A percentile compares a stretch with the other conserved stretches of the same genome.
These are phyloP conservation scores for Talpa occidentalis DNA, from an alignment of 2,113 vertebrate genomes.

Conservation along the genomic window DNA sequence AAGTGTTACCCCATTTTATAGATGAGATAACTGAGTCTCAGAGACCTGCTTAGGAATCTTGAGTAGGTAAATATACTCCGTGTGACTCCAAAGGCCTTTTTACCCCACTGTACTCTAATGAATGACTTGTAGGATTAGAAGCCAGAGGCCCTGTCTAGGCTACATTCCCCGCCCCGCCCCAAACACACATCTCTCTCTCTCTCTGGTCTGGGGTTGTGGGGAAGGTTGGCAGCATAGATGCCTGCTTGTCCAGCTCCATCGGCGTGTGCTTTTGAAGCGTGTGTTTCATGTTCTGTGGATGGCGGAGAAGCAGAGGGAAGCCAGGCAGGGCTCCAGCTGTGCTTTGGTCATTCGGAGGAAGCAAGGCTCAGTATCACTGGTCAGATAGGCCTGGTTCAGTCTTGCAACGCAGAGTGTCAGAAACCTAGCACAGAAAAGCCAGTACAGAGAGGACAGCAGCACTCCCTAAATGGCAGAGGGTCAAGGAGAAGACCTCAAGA, in stretches of 20 bases:
- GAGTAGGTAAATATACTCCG: not conserved
- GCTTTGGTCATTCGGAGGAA: not conserved
- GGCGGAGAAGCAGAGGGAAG: not conserved
- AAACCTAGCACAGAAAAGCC: not conserved
- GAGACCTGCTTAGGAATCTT: not conserved
- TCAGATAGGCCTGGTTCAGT: not conserved
- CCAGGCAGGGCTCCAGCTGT: too few species aligned
- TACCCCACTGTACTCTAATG: rapidly evolving
- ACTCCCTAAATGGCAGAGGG: not conserved
- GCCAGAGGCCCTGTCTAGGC: not conserved
- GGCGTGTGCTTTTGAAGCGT: not conserved
- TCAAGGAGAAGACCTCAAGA: not conserved
- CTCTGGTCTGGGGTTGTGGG: not conserved
- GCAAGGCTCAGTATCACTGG: not conserved
- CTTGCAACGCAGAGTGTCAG: not conserved
- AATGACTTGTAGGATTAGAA: not conserved
- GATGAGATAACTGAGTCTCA: not conserved
- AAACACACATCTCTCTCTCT: not conserved
- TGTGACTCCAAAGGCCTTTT: not conserved
- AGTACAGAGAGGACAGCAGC: not conserved
- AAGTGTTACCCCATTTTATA: not conserved
- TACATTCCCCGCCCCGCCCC: too few species aligned
- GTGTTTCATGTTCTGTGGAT: too few species aligned
- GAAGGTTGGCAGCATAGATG: not conserved
- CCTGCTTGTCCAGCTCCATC: not conserved